Base-by-base conservation (phyloP, 1,140 invertebrate genomes). In the Oncopeltus fasciatus region DNA sequence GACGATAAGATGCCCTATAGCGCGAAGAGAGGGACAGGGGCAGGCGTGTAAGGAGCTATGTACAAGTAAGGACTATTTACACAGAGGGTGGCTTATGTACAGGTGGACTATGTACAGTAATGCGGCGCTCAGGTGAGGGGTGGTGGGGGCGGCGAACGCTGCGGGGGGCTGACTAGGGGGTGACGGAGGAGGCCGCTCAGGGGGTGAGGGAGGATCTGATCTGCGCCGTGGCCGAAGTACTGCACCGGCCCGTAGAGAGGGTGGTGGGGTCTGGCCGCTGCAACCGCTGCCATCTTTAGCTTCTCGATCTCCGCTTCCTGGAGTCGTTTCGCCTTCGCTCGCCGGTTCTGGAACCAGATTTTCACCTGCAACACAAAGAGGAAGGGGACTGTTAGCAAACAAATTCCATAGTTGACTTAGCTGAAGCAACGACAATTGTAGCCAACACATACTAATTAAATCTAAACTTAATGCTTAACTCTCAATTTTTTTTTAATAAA, bases 271-370 rank as follows among this genome's bases (percentile, higher is more conserved):
- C 79, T 73, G 53, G 82, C 73, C 1, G 81, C 79, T 16, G 83
- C 85, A 57, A 83, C 73, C 1, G 81, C 78, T 14, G 84, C 85
- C 85, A 89, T 87, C 72, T 87, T 85, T 66, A 90, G 74, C 74
- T 90, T 91, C 74, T 92, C 90, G 67, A 93, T 83, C 79, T 95
- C 92, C 29, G 92, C 92, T 74, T 97, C 92, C 72, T 95, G 92
- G 9, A 96, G 79, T 24, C 93, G 81, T 73, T 97, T 97, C 67
- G 90, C 89, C 75, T 97, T 96, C 57, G 93, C 93, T 46, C 93
- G 77, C 8, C 93, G 81, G 74, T 97, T 97, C 83, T 97, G 93
- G 74, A 96, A 97, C 93, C 93, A 97, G 68, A 95, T 97, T 81
- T 95, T 96, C 59, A 93, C 89, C 84, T 90, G 78, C 43, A 76